Conservation (phyloP, 2,113 vertebrate species). For the Apistogramma diplotaenia region DNA sequence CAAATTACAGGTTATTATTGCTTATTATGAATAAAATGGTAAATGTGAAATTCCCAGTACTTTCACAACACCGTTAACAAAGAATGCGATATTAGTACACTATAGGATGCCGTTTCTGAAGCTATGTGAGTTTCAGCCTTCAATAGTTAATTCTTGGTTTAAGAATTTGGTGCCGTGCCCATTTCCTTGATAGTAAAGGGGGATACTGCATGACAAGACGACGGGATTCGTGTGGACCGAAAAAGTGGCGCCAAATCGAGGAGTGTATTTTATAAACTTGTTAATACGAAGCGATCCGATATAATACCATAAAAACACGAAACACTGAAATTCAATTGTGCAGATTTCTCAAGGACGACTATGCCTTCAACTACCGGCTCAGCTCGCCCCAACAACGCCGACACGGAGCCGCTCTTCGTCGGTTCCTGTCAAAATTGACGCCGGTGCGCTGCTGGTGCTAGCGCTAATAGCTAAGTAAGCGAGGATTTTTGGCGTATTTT, state of each 20-base stretch:
- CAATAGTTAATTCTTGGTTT: background rate
- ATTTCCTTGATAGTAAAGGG: conserved; percentile 9
- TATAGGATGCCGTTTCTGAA: background rate
- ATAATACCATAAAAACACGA: background rate
- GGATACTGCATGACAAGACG: conserved; percentile 34
- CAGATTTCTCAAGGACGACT: background rate
- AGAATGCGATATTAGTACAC: background rate
- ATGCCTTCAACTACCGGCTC: conserved; percentile 12
- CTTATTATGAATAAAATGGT: background rate
- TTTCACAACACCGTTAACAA: background rate
- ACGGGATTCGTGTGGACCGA: conserved; percentile 63
- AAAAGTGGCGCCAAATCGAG: conserved; percentile 77
- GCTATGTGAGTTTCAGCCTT: background rate
- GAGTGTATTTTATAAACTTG: conserved; percentile 53
- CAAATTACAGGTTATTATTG: background rate
- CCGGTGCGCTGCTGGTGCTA: conserved; percentile 68
- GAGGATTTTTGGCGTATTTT: conserved; percentile 33
- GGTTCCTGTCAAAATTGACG: conserved; percentile 78
- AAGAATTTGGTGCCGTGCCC: background rate
- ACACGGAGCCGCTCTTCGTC: conserved; percentile 36
- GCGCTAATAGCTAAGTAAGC: conserved; percentile 52
- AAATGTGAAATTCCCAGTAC: background rate
- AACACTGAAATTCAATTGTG: background rate
- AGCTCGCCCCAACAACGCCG: conserved; percentile 43
- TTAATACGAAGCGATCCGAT: background rate